These are phyloP conservation scores for Lepisosteus osseus DNA, from an alignment of 2,113 vertebrate species.

Conservation along the genomic window DNA sequence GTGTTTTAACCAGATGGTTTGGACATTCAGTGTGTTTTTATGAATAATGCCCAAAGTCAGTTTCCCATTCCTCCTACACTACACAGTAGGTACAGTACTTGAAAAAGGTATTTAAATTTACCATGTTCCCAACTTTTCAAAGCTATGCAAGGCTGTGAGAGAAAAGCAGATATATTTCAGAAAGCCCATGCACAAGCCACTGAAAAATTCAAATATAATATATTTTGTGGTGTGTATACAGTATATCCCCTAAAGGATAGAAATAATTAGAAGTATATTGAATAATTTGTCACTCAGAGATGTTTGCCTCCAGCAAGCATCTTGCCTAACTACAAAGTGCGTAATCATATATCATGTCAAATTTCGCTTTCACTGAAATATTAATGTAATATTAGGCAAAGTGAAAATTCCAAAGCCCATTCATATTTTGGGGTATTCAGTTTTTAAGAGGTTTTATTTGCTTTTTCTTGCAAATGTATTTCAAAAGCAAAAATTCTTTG, in stretches of 20 bases:
- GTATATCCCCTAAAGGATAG: conserved; percentile 21
- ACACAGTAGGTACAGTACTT: too few relatives aligned
- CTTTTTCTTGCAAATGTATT: background rate
- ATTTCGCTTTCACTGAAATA: conserved; percentile 34
- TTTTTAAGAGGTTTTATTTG: background rate
- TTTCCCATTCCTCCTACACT: too few relatives aligned
- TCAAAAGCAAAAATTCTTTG: too few relatives aligned
- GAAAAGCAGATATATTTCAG: too few relatives aligned
- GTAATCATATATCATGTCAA: conserved; percentile 41
- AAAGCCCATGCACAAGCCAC: background rate
- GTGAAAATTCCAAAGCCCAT: background rate
- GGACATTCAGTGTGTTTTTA: too few relatives aligned
- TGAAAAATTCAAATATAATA: background rate
- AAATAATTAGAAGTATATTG: conserved; percentile 56
- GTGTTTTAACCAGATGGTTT: too few relatives aligned
- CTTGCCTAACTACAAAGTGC: conserved; percentile 29
- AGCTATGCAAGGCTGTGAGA: too few relatives aligned
- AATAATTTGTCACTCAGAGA: conserved; percentile 35
- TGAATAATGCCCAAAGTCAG: too few relatives aligned
- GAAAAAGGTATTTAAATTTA: too few relatives aligned
- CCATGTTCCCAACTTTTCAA: too few relatives aligned
- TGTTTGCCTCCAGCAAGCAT: conserved; percentile 46
- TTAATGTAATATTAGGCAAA: conserved; percentile 29
- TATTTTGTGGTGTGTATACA: background rate
- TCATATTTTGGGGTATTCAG: background rate